Evolutionary conservation across 2,888 invertebrate species (phyloP).

Genomic region (Seira musarum): DNA sequence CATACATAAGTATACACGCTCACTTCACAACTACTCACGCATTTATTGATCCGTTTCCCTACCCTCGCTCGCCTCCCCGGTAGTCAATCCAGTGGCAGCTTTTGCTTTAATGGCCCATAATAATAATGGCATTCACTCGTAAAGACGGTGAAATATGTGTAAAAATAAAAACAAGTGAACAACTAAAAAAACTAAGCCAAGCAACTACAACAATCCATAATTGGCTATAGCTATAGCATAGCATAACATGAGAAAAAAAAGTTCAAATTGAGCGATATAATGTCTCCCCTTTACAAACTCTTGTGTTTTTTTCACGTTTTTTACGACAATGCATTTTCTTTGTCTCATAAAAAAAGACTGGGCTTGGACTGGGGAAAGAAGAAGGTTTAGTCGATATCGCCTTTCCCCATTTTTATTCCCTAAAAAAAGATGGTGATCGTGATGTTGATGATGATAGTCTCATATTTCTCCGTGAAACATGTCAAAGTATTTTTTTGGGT

Average conservation of each 20-base stretch:
- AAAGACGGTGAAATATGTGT: neutral
- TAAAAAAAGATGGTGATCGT: neutral
- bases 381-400: constrained; percentile 23
- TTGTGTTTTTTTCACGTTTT: neutral
- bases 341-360: constrained; percentile 22
- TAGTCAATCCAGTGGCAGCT: no score
- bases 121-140: neutral
- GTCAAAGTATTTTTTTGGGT: neutral
- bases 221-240: no score
- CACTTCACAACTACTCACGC: neutral
- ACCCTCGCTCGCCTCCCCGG: neutral
- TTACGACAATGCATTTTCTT: constrained; percentile 42
- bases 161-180: neutral
- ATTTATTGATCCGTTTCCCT: neutral
- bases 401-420: constrained; percentile 7
- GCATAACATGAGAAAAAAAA: neutral
- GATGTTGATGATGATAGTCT: constrained; percentile 9
- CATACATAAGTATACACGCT: neutral
- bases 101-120: neutral
- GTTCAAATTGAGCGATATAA: neutral
- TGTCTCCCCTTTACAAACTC: neutral
- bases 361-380: constrained; percentile 2
- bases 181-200: neutral
- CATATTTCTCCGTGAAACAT: constrained; percentile 3
- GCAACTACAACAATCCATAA: no score